Base-by-base conservation (phyloP, 2,797 vertebrate genomes). In the Poecile montanus region DNA sequence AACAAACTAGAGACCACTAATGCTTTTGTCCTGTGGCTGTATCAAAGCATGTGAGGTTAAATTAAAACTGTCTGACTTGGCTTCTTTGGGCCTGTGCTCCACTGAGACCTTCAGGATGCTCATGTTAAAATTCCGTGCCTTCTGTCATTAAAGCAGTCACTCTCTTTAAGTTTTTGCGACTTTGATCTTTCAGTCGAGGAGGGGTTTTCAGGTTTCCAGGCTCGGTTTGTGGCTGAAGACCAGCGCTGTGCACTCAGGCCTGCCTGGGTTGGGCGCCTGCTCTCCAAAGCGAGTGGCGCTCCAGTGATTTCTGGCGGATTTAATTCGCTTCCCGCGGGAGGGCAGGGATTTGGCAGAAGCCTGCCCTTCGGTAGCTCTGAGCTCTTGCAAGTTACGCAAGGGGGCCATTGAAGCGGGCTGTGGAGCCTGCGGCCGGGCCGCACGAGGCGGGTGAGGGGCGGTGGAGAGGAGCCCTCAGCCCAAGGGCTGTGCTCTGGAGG, bases 211-310 rank as follows among this genome's bases (percentile, higher is more conserved):
- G 65, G 58, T 77, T 74, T 88, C 42, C 61, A 85, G 87, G 61
- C 51, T 51, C 26, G 65, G 34, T 51, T 89, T 81, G 36, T 47
- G 51, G 38, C 54, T 44, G 61, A 14, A 44, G 50, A 25, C 4
- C 21, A 25, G 66, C 1, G 1, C 51, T 60, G 44, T 7, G 3
- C 18, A 2, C 5, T 2, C 22, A 12, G 10, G 22, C 26, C 19
- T 14, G 15, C 12, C 8, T 7, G 61, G 70, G 38, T 1, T 32
- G 71, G 16, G 34, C 5, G 18, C 60, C 6, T 0, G 1, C 1
- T 83, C 45, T 63, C 42, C 68, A 23, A 4, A 58, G 50, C 1
- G 0, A 23, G 38, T 8, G 19, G 62, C 45, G 19, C 45, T 53
- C 16, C 5, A 1, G 67, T n/a, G 78, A 12, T 51, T 78, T 67